Evolutionary conservation across 2,888 invertebrate genomes (phyloP), one percentile per base, ranked within the genome.

Genomic region (Notodonta dromedarius): DNA sequence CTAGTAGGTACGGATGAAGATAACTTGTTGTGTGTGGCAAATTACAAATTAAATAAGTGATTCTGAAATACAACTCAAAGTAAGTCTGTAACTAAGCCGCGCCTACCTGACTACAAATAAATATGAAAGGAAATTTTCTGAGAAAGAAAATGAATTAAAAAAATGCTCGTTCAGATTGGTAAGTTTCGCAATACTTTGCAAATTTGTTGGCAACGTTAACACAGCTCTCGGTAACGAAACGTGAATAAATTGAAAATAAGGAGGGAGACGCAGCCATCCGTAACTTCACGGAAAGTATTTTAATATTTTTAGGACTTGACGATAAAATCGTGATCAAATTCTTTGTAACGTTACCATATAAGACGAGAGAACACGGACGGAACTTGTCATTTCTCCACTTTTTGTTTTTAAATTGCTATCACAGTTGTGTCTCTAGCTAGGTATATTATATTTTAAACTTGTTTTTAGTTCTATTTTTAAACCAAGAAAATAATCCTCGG

Each of bases 241-340:
- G 79, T 79, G 83, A 82, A 84, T 84, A 83, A 84, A 83, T 82
- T 82, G 73, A 74, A 77, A 81, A 82, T 74, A 73, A 74, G 77
- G 75, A 80, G 78, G 74, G 74, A 73, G 76, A 79, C 74, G 74
- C 73, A 75, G 72, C 75, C 76, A 77, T 75, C 77, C 73, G 73
- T 71, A 76, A 74, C 73, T 76, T 77, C 68, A 70, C 65, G 69
- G 69, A 71, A 77, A 72, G 76, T 62, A 74, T 74, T 73, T 75
- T 76, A 71, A 69, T 75, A 75, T 75, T 73, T 69, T 71, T 69
- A 56, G 66, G 65, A 74, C 63, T 62, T 58, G 63, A 59, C 66
- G 66, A 60, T 62, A 65, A 69, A 76, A 69, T 72, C 60, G 67
- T 63, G 62, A 60, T 63, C 42, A 42, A 65, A 14, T 39, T 39